Conservation (phyloP, 2,113 vertebrate genomes). For the Pachypanchax playfairii region DNA sequence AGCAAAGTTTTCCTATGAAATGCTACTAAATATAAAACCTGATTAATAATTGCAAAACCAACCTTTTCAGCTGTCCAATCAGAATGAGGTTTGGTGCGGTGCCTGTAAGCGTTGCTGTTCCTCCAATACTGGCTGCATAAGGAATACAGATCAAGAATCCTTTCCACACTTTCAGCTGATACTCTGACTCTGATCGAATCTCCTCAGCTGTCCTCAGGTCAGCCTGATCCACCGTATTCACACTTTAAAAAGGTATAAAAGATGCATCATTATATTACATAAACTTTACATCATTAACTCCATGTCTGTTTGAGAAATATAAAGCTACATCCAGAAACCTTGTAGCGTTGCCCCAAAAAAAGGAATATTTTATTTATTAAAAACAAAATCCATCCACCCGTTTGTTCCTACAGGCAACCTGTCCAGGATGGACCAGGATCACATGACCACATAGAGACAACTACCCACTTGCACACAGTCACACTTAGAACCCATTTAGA, state of each 20-base stretch:
- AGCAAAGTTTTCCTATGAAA: neutral
- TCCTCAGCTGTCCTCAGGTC: conserved; percentile 77
- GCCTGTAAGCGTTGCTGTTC: conserved; percentile 93
- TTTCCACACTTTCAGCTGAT: conserved; percentile 92
- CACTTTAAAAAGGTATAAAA: conserved; percentile 59
- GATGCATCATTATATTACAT: neutral
- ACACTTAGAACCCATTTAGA: too few species aligned
- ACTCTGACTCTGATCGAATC: conserved; percentile 81
- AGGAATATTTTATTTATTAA: too few species aligned
- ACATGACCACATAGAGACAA: too few species aligned
- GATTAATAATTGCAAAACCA: too few species aligned
- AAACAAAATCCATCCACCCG: too few species aligned
- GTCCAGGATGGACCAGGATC: too few species aligned
- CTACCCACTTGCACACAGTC: too few species aligned
- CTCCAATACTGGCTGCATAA: conserved; percentile 94
- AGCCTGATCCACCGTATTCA: conserved; percentile 73
- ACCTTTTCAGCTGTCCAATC: conserved; percentile 94
- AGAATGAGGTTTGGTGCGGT: conserved; percentile 96
- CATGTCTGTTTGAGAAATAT: neutral
- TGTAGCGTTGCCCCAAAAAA: too few species aligned
- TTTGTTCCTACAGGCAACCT: too few species aligned
- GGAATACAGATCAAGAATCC: conserved; percentile 97
- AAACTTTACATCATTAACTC: neutral
- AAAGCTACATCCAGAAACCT: neutral
- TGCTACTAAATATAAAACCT: neutral